Evolutionary conservation across 2,797 vertebrate species (phyloP).

Genomic region (Anabacerthia variegaticeps): DNA sequence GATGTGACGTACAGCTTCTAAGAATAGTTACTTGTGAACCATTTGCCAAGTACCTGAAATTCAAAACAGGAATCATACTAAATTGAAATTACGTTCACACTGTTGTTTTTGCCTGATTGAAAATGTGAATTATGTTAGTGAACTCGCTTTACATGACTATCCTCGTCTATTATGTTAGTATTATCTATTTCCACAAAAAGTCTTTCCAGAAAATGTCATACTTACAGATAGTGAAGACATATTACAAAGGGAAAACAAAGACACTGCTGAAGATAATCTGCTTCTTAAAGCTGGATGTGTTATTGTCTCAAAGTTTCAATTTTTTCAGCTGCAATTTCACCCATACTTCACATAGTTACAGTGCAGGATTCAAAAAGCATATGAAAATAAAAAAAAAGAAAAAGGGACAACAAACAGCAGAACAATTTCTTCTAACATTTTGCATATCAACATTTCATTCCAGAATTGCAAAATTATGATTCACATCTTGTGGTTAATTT

Average conservation of each 20-base stretch:
- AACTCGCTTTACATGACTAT: background rate
- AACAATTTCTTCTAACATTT: background rate
- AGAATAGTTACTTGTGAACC: background rate
- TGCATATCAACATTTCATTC: background rate
- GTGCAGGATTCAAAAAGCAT: background rate
- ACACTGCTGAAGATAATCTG: background rate
- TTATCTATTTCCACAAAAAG: slow-evolving; percentile 8
- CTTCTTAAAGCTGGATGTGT: background rate
- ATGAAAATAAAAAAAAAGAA: background rate
- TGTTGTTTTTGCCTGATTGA: background rate
- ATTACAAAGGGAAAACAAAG: background rate
- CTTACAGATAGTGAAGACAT: background rate
- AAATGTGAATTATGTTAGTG: background rate
- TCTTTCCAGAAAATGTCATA: background rate
- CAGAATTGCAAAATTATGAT: background rate
- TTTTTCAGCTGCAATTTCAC: background rate
- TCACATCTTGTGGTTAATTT: background rate
- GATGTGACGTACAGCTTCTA: background rate
- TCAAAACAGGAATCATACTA: background rate
- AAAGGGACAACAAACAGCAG: background rate
- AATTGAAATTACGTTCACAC: background rate
- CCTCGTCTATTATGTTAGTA: background rate
- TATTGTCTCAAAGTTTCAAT: background rate
- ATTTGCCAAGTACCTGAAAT: slow-evolving; percentile 22
- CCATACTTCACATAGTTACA: background rate